Conservation (phyloP, 2,113 vertebrate genomes). For the Catagonus wagneri region DNA sequence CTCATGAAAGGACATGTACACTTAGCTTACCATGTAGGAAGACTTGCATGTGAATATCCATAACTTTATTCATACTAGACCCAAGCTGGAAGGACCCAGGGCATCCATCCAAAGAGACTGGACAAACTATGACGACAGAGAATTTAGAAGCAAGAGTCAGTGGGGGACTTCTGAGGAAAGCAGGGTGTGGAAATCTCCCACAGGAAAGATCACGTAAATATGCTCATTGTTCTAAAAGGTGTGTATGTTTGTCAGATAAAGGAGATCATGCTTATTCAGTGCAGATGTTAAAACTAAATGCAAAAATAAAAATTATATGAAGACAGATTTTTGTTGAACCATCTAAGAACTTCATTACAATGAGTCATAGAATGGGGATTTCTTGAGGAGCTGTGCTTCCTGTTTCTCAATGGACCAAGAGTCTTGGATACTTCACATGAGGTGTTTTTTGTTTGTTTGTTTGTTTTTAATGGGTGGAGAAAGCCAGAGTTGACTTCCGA, state of each 20-base stretch:
- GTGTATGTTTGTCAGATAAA: background rate
- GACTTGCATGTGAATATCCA: too few species aligned
- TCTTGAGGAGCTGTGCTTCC: background rate
- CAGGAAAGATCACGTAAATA: background rate
- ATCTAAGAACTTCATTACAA: background rate
- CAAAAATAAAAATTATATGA: background rate
- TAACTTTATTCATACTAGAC: too few species aligned
- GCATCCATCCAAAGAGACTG: background rate
- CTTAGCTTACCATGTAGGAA: too few species aligned
- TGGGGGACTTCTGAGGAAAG: background rate
- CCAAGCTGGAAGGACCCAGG: too few species aligned
- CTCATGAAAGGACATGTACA: background rate
- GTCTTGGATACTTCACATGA: background rate
- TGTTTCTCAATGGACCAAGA: background rate
- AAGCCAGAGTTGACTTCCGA: background rate
- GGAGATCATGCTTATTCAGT: background rate
- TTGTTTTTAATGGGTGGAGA: background rate
- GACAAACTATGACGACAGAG: background rate
- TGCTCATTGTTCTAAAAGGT: background rate
- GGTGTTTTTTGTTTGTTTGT: background rate
- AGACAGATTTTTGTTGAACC: background rate
- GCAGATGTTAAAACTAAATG: background rate
- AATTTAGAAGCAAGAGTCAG: background rate
- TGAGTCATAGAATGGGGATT: rapidly evolving
- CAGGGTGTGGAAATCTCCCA: background rate